Conservation (phyloP, 2,888 invertebrate species). For the Apotomis turbidana region DNA sequence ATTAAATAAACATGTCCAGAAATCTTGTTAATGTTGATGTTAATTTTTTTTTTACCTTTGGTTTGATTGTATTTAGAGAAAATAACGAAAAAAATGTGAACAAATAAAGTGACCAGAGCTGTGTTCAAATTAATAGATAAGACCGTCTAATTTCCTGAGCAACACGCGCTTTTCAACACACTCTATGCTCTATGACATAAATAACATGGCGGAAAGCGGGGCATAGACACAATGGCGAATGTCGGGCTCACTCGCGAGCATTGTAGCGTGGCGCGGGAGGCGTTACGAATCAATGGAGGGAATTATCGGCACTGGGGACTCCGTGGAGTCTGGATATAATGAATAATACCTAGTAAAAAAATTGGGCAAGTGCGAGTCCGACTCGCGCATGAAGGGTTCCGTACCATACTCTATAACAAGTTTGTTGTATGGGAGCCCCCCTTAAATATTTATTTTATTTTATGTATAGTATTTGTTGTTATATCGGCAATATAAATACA, state of each 20-base stretch:
- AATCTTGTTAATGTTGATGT: too few relatives aligned
- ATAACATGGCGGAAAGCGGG: slow-evolving; percentile 74
- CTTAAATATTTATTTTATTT: too few relatives aligned
- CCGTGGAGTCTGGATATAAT: slow-evolving; percentile 57
- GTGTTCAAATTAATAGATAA: slow-evolving; percentile 1
- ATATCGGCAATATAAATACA: too few relatives aligned
- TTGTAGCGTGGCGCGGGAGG: slow-evolving; percentile 83
- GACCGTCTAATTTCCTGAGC: slow-evolving; percentile 30
- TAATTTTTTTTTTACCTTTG: too few relatives aligned
- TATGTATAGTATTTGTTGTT: too few relatives aligned
- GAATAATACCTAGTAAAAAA: background rate
- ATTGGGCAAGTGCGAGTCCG: too few relatives aligned
- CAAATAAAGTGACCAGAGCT: background rate
- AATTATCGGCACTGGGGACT: slow-evolving; percentile 74
- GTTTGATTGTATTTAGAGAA: too few relatives aligned
- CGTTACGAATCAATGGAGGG: slow-evolving; percentile 85
- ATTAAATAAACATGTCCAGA: too few relatives aligned
- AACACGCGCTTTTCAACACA: slow-evolving; percentile 36
- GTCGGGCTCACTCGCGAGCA: slow-evolving; percentile 81
- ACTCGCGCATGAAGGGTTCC: too few relatives aligned
- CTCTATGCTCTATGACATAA: slow-evolving; percentile 60
- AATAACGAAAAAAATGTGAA: too few relatives aligned
- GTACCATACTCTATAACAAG: too few relatives aligned
- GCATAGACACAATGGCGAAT: slow-evolving; percentile 80
- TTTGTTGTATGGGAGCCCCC: too few relatives aligned